Evolutionary conservation across 2,888 invertebrate species (phyloP).

Genomic region (Drosophila merina): DNA sequence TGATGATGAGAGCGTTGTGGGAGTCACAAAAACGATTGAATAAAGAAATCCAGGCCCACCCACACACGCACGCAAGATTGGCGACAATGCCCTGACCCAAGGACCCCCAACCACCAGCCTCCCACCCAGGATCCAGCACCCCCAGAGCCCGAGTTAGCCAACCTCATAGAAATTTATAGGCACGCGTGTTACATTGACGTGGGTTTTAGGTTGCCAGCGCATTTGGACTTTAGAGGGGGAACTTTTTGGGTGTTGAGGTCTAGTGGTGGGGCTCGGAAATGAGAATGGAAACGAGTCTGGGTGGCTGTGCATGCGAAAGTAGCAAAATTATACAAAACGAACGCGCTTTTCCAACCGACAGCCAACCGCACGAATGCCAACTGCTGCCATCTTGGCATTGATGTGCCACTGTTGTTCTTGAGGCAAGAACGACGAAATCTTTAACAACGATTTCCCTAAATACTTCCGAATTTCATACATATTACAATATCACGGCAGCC

Average conservation of each 20-base stretch:
- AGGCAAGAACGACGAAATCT: slow-evolving; percentile 60
- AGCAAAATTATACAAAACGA: slow-evolving; percentile 59
- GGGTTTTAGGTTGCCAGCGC: slow-evolving; percentile 36
- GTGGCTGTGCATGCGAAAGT: slow-evolving; percentile 45
- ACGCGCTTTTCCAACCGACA: slow-evolving; percentile 23
- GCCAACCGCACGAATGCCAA: slow-evolving; percentile 34
- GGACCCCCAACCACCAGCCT: slow-evolving; percentile 13
- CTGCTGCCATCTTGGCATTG: slow-evolving; percentile 45
- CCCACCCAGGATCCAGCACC: not conserved
- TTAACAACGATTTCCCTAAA: slow-evolving; percentile 80
- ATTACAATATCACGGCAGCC: slow-evolving; percentile 66
- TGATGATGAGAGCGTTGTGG: slow-evolving; percentile 73
- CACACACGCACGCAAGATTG: slow-evolving; percentile 48
- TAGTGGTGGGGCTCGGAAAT: not conserved
- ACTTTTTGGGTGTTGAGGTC: not conserved
- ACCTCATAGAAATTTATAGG: slow-evolving; percentile 68
- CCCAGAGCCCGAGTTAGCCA: slow-evolving; percentile 6
- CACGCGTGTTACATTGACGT: slow-evolving; percentile 59
- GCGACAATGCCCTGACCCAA: slow-evolving; percentile 57
- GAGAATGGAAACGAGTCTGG: slow-evolving; percentile 1
- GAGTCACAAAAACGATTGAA: slow-evolving; percentile 77
- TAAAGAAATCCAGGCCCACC: slow-evolving; percentile 59
- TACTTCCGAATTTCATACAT: slow-evolving; percentile 78
- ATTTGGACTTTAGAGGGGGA: slow-evolving; percentile 1
- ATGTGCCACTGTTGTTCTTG: slow-evolving; percentile 40